Conservation (phyloP, 2,888 invertebrate genomes). For the Patella caerulea region DNA sequence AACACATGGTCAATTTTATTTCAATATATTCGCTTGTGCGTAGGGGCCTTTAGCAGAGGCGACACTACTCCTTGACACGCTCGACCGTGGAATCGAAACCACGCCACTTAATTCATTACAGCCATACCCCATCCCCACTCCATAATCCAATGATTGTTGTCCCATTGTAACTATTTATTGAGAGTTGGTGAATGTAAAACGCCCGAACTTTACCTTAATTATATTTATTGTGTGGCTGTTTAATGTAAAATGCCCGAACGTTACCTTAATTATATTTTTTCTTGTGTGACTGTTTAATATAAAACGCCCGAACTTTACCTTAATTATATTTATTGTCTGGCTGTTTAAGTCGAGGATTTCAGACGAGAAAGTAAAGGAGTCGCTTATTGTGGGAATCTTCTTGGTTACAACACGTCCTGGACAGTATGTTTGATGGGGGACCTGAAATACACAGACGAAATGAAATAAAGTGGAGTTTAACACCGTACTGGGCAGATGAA, state of each 20-base stretch:
- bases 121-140: too few relatives aligned
- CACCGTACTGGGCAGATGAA: too few relatives aligned
- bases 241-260: neutral
- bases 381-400: constrained; percentile 38
- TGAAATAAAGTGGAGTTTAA: too few relatives aligned
- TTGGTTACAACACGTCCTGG: constrained; percentile 40
- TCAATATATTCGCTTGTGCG: too few relatives aligned
- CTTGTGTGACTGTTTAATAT: constrained; percentile 23
- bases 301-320: constrained; percentile 34
- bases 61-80: too few relatives aligned
- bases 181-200: constrained; percentile 14
- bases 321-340: constrained; percentile 40
- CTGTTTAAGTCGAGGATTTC: constrained; percentile 43
- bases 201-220: constrained; percentile 41
- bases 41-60: too few relatives aligned
- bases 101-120: too few relatives aligned
- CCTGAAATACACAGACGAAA: constrained; percentile 37
- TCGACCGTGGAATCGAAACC: too few relatives aligned
- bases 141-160: neutral
- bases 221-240: constrained; percentile 34
- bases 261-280: constrained; percentile 50
- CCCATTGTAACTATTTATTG: constrained; percentile 31
- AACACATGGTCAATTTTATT: too few relatives aligned
- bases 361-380: constrained; percentile 49
- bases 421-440: constrained; percentile 46